Base-by-base conservation (phyloP, 2,113 vertebrate species). In the Prinia subflava region DNA sequence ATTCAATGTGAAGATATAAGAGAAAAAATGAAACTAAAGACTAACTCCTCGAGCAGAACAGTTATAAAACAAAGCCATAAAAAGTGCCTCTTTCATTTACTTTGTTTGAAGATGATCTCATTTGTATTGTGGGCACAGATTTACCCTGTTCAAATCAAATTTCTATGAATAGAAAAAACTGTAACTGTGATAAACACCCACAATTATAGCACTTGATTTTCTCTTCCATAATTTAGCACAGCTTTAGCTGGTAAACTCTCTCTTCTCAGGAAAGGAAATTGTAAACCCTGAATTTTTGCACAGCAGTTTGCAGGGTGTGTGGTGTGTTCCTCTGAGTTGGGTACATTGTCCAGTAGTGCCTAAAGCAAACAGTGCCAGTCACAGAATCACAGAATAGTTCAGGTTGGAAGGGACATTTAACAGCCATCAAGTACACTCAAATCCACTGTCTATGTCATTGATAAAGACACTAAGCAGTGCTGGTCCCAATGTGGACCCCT, bases 131-230 rank as follows among this genome's bases (percentile, higher is more conserved):
- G 16, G 86, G 90, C 79, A 92, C 88, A 95, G 93, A 95, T 90
- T 93, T 95, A 94, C 86, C 85, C 88, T 78, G 92, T 89, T 92
- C 85, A 87, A 95, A 83, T 96, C 79, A 96, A 90, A 95, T 84
- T 83, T 78, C 95, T 92, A 93, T 93, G 88, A 94, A 97, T 74
- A 96, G 94, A 81, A 88, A 82, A 92, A 91, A 49, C 31, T 82
- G 89, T 90, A 95, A 94, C 88, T 96, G 93, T 92, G 93, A 97
- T 90, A 96, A 96, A 97, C 90, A 95, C 93, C 85, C 92, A 96
- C 92, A 96, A 96, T 95, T 94, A 96, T 53, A 95, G 93, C 95
- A 93, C 92, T 96, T 94, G 88, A 95, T 95, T 95, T 94, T 93
- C 79, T 94, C 68, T 96, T 96, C 93, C 92, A 96, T 95, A 94